These are phyloP conservation scores for Hippocampus barbouri DNA, from an alignment of 2,113 vertebrate species.

Conservation along the genomic window DNA sequence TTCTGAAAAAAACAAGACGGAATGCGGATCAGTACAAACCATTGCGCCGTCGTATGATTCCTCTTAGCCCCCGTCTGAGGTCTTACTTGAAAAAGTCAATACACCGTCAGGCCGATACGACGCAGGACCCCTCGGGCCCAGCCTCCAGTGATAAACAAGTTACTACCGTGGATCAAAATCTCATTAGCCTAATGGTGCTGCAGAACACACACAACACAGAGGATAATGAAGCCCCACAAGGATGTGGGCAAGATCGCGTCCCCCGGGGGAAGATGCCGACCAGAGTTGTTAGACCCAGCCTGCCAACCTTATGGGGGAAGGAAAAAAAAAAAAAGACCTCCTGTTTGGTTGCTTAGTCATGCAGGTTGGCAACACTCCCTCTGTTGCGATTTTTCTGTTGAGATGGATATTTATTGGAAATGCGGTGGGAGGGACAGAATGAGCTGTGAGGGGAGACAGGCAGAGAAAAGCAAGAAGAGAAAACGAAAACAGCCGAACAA, in stretches of 20 bases:
- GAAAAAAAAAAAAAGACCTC: neutral
- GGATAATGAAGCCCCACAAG: conserved; percentile 14
- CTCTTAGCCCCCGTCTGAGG: conserved; percentile 28
- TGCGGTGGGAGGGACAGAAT: neutral
- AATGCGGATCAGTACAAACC: conserved; percentile 1
- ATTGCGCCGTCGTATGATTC: conserved; percentile 5
- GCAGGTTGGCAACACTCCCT: neutral
- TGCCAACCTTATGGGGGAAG: neutral
- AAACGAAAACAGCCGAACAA: neutral
- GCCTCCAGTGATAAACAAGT: conserved; percentile 30
- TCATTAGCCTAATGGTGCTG: conserved; percentile 40
- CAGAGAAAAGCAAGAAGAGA: neutral
- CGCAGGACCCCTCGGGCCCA: conserved; percentile 16
- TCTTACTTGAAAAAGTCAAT: conserved; percentile 37
- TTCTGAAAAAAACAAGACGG: conserved; percentile 18
- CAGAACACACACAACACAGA: conserved; percentile 6
- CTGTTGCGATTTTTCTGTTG: neutral
- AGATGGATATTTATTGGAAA: conserved; percentile 1
- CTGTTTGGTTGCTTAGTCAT: neutral
- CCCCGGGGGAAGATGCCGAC: neutral
- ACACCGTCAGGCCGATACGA: conserved; percentile 21
- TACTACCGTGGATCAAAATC: conserved; percentile 32
- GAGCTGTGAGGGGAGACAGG: neutral
- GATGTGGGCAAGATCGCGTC: neutral
- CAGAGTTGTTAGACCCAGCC: neutral